phyloP scores from a whole-genome alignment of 2,797 vertebrate species.

The Ctenosaura bakeri region DNA sequence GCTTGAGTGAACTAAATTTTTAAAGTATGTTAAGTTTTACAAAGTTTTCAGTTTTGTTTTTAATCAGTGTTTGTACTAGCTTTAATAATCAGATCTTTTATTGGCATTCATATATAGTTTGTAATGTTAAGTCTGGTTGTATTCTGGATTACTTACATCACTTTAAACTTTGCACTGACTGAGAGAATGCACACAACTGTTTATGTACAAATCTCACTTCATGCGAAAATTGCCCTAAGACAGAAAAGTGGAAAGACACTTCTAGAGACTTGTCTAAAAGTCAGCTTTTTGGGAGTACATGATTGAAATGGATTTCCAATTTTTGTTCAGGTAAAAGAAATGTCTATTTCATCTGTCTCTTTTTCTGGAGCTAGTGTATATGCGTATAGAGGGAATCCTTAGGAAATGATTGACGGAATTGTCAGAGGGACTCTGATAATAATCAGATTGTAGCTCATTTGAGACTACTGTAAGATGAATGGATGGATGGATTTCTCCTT shows the following conservation, averaged over 20 bases:
- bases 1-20: not conserved
- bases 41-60: not conserved
- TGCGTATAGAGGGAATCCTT: constrained; percentile 45
- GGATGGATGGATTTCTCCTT: not conserved
- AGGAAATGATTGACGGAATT: constrained; percentile 69
- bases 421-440: constrained; percentile 73
- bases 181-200: not conserved
- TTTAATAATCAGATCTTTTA: not conserved
- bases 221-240: not conserved
- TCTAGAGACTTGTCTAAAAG: too few species aligned
- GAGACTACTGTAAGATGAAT: constrained; percentile 71
- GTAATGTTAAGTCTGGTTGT: not conserved
- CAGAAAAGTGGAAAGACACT: not conserved
- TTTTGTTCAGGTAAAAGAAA: too few species aligned
- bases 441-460: constrained; percentile 75
- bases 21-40: not conserved
- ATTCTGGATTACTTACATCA: not conserved
- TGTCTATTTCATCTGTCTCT: not conserved
- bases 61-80: not conserved
- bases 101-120: not conserved
- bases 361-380: constrained; percentile 72
- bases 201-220: not conserved
- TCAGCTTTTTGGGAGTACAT: not conserved
- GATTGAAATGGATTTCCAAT: not conserved
- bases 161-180: not conserved